Base-by-base conservation (phyloP, 2,888 invertebrate species). In the Drosophila falleni region DNA sequence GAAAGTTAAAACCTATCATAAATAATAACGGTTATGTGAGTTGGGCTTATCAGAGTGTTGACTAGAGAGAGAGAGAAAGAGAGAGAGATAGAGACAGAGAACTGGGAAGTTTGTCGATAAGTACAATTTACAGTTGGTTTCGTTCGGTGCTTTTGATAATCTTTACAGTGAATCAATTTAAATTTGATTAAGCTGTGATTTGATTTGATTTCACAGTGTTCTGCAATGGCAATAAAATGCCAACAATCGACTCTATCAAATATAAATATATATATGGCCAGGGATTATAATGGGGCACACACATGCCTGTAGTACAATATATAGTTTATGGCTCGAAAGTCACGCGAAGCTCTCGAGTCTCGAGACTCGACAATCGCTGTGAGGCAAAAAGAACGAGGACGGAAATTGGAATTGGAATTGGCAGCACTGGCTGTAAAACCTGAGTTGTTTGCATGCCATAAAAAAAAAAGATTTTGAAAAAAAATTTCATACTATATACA, bases 101-200 rank as follows among this genome's bases (percentile, higher is more conserved):
- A 50, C 13, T 50, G 50, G 19, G 11, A 51, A 44, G 39, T 29
- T 13, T 23, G n/a, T 2, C 19, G 76, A 76, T 76, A 68, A 76
- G 61, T 49, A 23, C 47, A 51, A 71, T 74, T 74, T 63, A 67
- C 56, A 50, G 61, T 51, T 59, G 46, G 33, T 56, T 56, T 23
- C n/a, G 31, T 56, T 23, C n/a, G 31, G n/a, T n/a, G 47, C 47
- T n/a, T 15, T 47, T 47, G 46, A 31, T 66, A 73, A 77, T 77
- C 78, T 77, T 66, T 73, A 66, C 64, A 41, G 73, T 77, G 63
- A 70, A 87, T 85, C 80, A 82, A 85, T 87, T 87, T 82, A 82
- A 87, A 85, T 80, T 87, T 87, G 85, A 87, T 85, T 87, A 84
- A 61, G 82, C 76, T 71, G 75, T 87, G 85, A 85, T 85, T 87